A percentile compares a stretch with the other conserved stretches of the same genome.
These are phyloP conservation scores for Protonemura montana DNA, from an alignment of 2,888 invertebrate genomes.

Conservation along the genomic window DNA sequence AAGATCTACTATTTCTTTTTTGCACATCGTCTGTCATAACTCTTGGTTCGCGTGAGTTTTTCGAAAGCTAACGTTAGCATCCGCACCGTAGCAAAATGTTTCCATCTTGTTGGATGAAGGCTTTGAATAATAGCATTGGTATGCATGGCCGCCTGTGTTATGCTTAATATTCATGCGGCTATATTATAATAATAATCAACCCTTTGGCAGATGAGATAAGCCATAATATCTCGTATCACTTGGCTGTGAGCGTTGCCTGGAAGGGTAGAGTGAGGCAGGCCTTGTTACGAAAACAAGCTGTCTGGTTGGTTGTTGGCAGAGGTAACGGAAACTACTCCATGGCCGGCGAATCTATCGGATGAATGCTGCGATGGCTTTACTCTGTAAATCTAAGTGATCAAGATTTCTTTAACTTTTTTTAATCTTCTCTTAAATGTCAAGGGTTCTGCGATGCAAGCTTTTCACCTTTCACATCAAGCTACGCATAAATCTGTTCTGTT, in stretches of 20 bases:
- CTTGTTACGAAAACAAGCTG: neutral
- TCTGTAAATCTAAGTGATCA: neutral
- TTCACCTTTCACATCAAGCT: neutral
- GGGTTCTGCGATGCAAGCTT: neutral
- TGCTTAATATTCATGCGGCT: neutral
- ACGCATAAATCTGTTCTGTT: neutral
- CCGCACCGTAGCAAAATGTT: neutral
- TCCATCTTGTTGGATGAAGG: neutral
- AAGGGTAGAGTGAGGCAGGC: neutral
- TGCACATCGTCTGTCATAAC: constrained; percentile 18
- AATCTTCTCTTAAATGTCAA: neutral
- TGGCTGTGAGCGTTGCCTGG: neutral
- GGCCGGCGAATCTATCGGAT: neutral
- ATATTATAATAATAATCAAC: constrained; percentile 12
- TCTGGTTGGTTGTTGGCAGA: neutral
- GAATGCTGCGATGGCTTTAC: neutral
- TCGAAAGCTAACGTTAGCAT: neutral
- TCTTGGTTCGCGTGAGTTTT: constrained; percentile 20
- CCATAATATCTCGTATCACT: constrained; percentile 2
- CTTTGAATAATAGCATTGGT: constrained; percentile 27
- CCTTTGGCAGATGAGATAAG: constrained; percentile 12
- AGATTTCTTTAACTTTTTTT: neutral
- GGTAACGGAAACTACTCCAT: neutral
- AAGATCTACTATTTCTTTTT: constrained; percentile 15
- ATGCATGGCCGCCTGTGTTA: neutral